Evolutionary conservation across 1,140 invertebrate genomes (phyloP).

Genomic region (Heliconius himera): DNA sequence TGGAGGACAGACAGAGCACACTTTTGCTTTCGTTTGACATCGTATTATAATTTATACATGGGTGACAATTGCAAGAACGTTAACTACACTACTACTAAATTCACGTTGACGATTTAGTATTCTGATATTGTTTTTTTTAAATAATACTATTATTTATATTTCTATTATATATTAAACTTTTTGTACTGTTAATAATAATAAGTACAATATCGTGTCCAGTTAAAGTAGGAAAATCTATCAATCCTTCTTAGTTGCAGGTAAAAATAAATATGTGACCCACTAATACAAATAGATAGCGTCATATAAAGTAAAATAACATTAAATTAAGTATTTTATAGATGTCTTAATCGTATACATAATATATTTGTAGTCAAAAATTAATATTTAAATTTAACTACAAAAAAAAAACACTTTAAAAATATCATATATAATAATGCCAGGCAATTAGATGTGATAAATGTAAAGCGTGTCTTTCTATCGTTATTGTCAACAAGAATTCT

Average conservation of each 20-base stretch:
- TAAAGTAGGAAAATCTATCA: too few relatives aligned
- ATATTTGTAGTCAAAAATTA: too few relatives aligned
- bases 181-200: too few relatives aligned
- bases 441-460: background rate
- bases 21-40: conserved; percentile 36
- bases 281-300: background rate
- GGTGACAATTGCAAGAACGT: background rate
- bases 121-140: background rate
- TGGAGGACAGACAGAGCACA: conserved; percentile 49
- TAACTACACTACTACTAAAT: too few relatives aligned
- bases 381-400: too few relatives aligned
- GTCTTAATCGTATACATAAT: too few relatives aligned
- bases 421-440: background rate
- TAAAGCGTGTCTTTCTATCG: background rate
- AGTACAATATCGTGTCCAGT: too few relatives aligned
- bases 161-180: too few relatives aligned
- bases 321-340: background rate
- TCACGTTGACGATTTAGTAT: background rate
- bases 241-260: too few relatives aligned
- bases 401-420: too few relatives aligned
- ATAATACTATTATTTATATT: background rate
- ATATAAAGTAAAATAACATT: background rate
- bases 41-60: conserved; percentile 17
- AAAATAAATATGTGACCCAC: background rate
- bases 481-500: background rate